Base-by-base conservation (phyloP, 53 echinoderm and acorn worm species). In the Temnopleurus reevesii region DNA sequence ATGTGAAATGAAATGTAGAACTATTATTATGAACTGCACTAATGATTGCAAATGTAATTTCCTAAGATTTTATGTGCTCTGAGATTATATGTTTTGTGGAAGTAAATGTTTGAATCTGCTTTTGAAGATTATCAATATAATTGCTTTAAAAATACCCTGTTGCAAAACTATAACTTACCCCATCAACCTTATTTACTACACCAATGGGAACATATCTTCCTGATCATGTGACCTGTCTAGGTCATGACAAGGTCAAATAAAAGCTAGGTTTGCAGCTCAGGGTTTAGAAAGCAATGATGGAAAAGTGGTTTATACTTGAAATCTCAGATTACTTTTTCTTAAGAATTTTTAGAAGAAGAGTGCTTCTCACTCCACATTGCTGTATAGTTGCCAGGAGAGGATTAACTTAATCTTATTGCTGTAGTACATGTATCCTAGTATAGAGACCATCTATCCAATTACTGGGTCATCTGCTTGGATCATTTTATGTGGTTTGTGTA, bases 191-290 rank as follows among this genome's bases (percentile, higher is more conserved):
- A 38, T 79, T 79, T 79, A 79, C 12, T 46, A 30, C 49, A 79
- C 79, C 30, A 29, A 4, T 79, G 79, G 79, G 79, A 79, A 30
- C 29, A 5, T 30, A 4, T 28, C 6, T 5, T 41, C 18, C 46
- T 46, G 5, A 7, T 0, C 25, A 33, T 18, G 17, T 79, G 79
- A 79, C 79, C 79, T n/a, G n/a, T 7, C 28, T 7, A 79, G 79
- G 79, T 79, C 79, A 49, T 5, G 1, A 47, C 45, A 79, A 79
- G 79, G 79, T 79, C 79, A 79, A 79, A 49, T 21, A 71, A 71
- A 38, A 38, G 71, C 71, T 71, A 71, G 71, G n/a, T 38, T 71
- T 71, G 36, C 71, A 71, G 38, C 41, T 3, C 21, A 4, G 41
- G n/a, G 19, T 41, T 41, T 8, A 2, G 17, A n/a, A n/a, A 30